phyloP scores from a whole-genome alignment of 2,888 invertebrate species.

The Deilephila porcellus region DNA sequence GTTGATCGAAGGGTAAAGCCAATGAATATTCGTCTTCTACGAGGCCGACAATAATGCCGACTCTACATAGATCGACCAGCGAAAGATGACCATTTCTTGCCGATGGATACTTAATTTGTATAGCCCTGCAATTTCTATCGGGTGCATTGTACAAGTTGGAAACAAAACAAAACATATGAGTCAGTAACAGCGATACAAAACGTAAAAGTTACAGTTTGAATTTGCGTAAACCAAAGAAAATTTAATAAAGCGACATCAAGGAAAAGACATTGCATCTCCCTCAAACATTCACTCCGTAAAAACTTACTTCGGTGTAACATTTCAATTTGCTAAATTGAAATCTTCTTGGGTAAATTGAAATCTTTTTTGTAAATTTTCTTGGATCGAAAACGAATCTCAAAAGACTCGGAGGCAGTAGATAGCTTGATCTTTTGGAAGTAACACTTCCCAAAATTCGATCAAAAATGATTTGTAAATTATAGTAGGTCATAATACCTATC shows the following conservation, averaged over 20 bases:
- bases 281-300: background rate
- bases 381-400: background rate
- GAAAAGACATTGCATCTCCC: conserved; percentile 45
- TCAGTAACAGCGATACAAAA: background rate
- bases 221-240: conserved; percentile 41
- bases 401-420: background rate
- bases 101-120: too few relatives aligned
- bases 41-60: too few relatives aligned
- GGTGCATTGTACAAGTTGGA: too few relatives aligned
- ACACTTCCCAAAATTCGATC: background rate
- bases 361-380: background rate
- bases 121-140: too few relatives aligned
- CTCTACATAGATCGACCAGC: too few relatives aligned
- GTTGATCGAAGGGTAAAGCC: too few relatives aligned
- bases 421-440: background rate
- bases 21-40: too few relatives aligned
- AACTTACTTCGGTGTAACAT: conserved; percentile 1
- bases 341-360: conserved; percentile 11
- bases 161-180: too few relatives aligned
- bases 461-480: too few relatives aligned
- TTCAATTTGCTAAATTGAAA: conserved; percentile 22
- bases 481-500: too few relatives aligned
- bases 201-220: background rate
- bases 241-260: conserved; percentile 48
- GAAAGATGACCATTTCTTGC: too few relatives aligned